phyloP scores from a whole-genome alignment of 2,113 vertebrate species.

The Vulpes vulpes region DNA sequence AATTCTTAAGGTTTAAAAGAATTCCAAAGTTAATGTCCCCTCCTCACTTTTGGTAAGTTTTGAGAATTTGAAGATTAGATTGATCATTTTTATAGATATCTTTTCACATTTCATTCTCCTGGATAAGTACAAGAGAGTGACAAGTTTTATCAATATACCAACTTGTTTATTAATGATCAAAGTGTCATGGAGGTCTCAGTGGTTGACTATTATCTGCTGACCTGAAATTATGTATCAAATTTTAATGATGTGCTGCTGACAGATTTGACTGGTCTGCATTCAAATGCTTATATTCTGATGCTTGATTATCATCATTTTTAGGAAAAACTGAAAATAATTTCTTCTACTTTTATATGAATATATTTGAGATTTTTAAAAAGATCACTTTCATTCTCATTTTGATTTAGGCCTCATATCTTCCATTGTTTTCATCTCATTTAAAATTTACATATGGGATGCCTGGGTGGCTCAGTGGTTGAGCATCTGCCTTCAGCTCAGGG shows the following conservation, averaged over 20 bases:
- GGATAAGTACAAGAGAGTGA: not conserved
- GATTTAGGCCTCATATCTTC: not conserved
- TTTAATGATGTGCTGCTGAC: not conserved
- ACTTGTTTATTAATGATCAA: not conserved
- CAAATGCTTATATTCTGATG: not conserved
- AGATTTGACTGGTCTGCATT: not conserved
- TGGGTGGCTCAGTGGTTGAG: too few species aligned
- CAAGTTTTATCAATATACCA: not conserved
- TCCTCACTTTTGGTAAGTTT: slow-evolving; percentile 71
- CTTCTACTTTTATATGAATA: not conserved
- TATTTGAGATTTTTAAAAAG: not conserved
- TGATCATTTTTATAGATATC: not conserved
- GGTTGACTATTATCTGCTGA: not conserved
- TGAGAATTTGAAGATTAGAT: not conserved
- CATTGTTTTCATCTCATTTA: not conserved
- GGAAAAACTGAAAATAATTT: slow-evolving; percentile 11
- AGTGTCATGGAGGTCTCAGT: not conserved
- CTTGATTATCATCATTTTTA: not conserved
- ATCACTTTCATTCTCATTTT: not conserved
- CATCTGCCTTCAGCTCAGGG: too few species aligned
- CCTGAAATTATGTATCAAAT: not conserved
- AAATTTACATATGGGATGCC: not conserved
- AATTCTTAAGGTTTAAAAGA: slow-evolving; percentile 72
- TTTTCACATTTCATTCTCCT: not conserved
- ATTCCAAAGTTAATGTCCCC: slow-evolving; percentile 38